Conservation (phyloP, 2,113 vertebrate species). For the Engraulis encrasicolus region DNA sequence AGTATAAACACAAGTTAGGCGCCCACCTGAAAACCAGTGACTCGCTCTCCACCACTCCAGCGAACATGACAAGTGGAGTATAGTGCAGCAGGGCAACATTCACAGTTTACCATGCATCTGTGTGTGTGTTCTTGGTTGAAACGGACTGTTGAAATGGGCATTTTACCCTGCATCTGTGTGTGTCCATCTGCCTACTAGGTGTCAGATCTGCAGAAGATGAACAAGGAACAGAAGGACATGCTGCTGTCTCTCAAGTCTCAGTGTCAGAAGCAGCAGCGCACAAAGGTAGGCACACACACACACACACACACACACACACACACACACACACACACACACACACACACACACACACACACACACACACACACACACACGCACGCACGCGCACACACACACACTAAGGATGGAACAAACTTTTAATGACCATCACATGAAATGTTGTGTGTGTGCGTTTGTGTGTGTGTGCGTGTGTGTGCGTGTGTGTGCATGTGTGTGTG, state of each 20-base stretch:
- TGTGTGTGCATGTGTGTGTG: neutral
- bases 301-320: neutral
- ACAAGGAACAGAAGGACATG: slow-evolving; percentile 85
- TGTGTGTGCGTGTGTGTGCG: slow-evolving; percentile 51
- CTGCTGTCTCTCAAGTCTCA: slow-evolving; percentile 82
- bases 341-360: neutral
- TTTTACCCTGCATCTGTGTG: slow-evolving; percentile 27
- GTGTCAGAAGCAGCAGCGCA: slow-evolving; percentile 74
- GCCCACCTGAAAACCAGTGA: too few relatives aligned
- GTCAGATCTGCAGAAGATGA: slow-evolving; percentile 81
- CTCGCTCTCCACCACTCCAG: too few relatives aligned
- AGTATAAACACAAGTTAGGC: too few relatives aligned
- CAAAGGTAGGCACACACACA: neutral
- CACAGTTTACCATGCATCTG: slow-evolving; percentile 22
- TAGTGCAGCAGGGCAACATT: too few relatives aligned
- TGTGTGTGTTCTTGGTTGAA: too few relatives aligned
- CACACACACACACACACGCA: neutral
- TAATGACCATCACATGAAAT: neutral
- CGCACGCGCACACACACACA: neutral
- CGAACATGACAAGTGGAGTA: too few relatives aligned
- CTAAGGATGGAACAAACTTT: neutral
- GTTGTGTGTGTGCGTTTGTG: neutral
- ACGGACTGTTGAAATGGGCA: too few relatives aligned
- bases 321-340: neutral
- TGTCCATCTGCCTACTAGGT: slow-evolving; percentile 42